phyloP scores from a whole-genome alignment of 2,797 vertebrate species.

The Iguana delicatissima region DNA sequence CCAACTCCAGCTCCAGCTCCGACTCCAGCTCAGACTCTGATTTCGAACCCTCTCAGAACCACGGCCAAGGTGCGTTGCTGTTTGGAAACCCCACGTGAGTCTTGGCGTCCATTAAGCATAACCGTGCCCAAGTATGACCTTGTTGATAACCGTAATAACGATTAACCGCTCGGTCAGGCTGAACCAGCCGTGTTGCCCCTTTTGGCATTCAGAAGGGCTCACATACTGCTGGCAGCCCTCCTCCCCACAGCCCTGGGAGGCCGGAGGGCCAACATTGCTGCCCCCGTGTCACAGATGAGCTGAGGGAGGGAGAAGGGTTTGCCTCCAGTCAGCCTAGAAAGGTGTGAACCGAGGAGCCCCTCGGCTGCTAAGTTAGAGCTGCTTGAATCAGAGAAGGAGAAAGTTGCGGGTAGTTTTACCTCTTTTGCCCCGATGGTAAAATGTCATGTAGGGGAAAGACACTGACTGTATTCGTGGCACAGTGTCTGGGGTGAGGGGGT shows the following conservation, averaged over 20 bases:
- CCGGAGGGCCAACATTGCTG: neutral
- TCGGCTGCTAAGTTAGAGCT: too few species aligned
- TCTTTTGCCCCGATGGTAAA: neutral
- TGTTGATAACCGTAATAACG: neutral
- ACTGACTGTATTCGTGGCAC: too few species aligned
- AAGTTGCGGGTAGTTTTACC: too few species aligned
- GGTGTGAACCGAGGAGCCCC: neutral
- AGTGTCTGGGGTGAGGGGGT: too few species aligned
- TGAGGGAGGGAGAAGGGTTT: neutral
- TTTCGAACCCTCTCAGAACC: constrained; percentile 96
- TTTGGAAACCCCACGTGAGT: constrained; percentile 15
- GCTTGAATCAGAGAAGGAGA: too few species aligned
- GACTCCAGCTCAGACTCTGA: constrained; percentile 98
- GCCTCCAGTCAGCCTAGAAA: too few species aligned
- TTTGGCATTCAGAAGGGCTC: too few species aligned
- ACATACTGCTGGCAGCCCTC: neutral
- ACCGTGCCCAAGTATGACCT: neutral
- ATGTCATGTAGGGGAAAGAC: too few species aligned
- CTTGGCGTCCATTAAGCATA: neutral
- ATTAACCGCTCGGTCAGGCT: neutral
- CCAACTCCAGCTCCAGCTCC: constrained; percentile 94
- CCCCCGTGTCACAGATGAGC: neutral
- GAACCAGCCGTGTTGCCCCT: neutral
- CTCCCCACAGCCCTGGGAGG: neutral
- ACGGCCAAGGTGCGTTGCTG: constrained; percentile 89